phyloP scores from a whole-genome alignment of 2,888 invertebrate genomes.

The Mystacides longicornis region DNA sequence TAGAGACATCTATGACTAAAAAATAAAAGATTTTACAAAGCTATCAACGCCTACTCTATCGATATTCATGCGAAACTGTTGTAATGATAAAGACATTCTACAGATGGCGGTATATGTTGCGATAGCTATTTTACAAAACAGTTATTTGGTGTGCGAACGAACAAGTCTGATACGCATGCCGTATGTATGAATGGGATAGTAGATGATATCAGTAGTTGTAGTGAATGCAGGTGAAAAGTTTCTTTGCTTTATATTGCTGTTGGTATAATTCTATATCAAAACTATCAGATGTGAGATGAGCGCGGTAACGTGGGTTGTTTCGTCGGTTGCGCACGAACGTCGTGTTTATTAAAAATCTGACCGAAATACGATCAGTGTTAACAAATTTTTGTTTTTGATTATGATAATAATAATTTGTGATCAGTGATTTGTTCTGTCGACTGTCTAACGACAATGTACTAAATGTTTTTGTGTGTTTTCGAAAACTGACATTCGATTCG shows the following conservation, averaged over 20 bases:
- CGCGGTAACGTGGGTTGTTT: slow-evolving; percentile 46
- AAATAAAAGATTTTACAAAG: too few relatives aligned
- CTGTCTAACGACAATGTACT: background rate
- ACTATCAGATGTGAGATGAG: slow-evolving; percentile 51
- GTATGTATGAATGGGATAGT: background rate
- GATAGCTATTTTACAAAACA: background rate
- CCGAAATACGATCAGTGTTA: slow-evolving; percentile 39
- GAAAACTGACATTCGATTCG: slow-evolving; percentile 40
- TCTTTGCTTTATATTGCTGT: slow-evolving; percentile 18
- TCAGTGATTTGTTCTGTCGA: slow-evolving; percentile 12
- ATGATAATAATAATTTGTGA: slow-evolving; percentile 13
- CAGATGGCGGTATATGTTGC: background rate
- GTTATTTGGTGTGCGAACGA: slow-evolving; percentile 4
- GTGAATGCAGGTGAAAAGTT: slow-evolving; percentile 18
- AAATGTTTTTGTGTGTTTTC: slow-evolving; percentile 37
- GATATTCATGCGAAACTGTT: too few relatives aligned
- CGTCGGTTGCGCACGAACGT: slow-evolving; percentile 46
- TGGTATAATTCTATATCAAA: slow-evolving; percentile 21
- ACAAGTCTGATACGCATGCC: background rate
- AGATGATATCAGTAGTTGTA: background rate
- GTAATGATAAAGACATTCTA: too few relatives aligned
- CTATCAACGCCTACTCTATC: too few relatives aligned
- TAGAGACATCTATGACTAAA: too few relatives aligned
- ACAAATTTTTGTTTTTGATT: slow-evolving; percentile 13
- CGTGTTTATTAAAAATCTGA: slow-evolving; percentile 44